Percentiles rank a stretch among this genome's conserved stretches.
phyloP scores from a whole-genome alignment of 2,888 invertebrate species.

The Itoplectis maculator region DNA sequence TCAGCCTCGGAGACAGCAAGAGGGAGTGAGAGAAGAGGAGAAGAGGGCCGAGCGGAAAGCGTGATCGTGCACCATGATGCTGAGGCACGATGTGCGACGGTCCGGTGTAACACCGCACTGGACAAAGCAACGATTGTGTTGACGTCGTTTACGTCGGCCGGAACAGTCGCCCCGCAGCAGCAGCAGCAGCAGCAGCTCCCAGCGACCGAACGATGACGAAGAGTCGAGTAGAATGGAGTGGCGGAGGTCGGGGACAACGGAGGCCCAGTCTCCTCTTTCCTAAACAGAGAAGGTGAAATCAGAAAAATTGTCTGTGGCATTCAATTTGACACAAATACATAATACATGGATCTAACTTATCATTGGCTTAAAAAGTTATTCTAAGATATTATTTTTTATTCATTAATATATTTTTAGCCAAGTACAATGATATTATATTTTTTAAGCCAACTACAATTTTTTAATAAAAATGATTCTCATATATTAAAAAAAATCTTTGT shows the following conservation, averaged over 20 bases:
- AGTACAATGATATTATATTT: too few relatives aligned
- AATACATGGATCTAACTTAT: too few relatives aligned
- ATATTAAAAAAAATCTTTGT: too few relatives aligned
- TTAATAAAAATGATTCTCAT: too few relatives aligned
- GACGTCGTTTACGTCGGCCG: slow-evolving; percentile 16
- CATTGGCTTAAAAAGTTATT: too few relatives aligned
- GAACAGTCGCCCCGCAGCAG: not conserved
- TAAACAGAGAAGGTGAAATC: not conserved
- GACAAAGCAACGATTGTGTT: slow-evolving; percentile 57
- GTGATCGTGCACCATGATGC: slow-evolving; percentile 34
- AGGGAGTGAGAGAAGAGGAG: slow-evolving; percentile 10
- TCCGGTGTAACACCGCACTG: slow-evolving; percentile 44
- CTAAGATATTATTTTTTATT: too few relatives aligned
- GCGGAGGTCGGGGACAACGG: slow-evolving; percentile 1
- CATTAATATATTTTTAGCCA: too few relatives aligned
- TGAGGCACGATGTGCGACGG: slow-evolving; percentile 34
- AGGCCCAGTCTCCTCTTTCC: not conserved
- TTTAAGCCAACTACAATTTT: too few relatives aligned
- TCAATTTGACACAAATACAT: too few relatives aligned
- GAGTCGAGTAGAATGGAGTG: slow-evolving; percentile 4
- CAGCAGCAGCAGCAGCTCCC: too few relatives aligned
- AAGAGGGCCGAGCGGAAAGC: slow-evolving; percentile 17
- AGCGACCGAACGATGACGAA: slow-evolving; percentile 16
- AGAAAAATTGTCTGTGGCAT: not conserved
- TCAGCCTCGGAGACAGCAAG: slow-evolving; percentile 38